Evolutionary conservation across 2,888 invertebrate species (phyloP), one percentile per base, ranked within the genome.

Genomic region (Zygothrica quintamaculata): DNA sequence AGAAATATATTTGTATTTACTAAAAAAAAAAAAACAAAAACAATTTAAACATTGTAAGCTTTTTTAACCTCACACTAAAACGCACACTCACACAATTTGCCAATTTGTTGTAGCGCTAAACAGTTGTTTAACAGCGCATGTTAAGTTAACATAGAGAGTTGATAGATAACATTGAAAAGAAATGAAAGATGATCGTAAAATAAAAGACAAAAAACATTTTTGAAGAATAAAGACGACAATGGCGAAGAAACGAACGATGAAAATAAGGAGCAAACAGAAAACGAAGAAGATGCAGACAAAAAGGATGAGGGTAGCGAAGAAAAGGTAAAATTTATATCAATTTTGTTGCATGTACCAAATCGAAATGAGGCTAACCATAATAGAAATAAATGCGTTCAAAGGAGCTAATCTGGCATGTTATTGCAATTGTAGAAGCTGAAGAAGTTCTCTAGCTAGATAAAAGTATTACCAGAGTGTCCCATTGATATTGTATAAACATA

Each of bases 1-100:
- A 31, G 44, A 80, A 77, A 80, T 78, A 82, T 87, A 84, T 84
- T 87, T 82, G 78, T 82, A 82, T 81, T 81, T 66, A 84, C 87
- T 77, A 73, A 81, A 86, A 77, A 64, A 11, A 8, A 64, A 57
- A 55, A 29, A n/a, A n/a, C n/a, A n/a, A n/a, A n/a, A n/a, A n/a
- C n/a, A n/a, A n/a, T n/a, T n/a, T n/a, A n/a, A n/a, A n/a, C n/a
- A n/a, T 44, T 22, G 66, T 60, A 36, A 39, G 46, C 74, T 77
- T 84, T 77, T 39, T 43, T 72, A 68, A 74, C 71, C 71, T 58
- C 56, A 39, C 40, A 57, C 59, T 48, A 16, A 39, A 37, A 40
- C 53, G 44, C 25, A 40, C 37, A 65, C 33, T 46, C 5, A 43
- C 16, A 31, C 22, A 33, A 44, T 15, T 25, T 16, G 51, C 34